phyloP scores from a whole-genome alignment of 2,797 vertebrate species.

The Tachyglossus aculeatus region DNA sequence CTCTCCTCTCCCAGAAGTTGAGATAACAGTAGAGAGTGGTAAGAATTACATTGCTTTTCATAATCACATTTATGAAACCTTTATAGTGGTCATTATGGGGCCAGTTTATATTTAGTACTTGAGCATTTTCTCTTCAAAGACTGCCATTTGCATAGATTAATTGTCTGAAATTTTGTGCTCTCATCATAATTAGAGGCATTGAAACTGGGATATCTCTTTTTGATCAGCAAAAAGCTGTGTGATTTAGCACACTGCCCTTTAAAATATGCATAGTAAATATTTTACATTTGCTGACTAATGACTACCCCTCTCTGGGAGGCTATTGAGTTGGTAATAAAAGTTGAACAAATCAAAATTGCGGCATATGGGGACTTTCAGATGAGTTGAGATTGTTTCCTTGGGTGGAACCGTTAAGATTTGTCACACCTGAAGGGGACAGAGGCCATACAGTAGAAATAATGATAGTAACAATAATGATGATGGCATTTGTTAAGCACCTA shows the following conservation, averaged over 20 bases:
- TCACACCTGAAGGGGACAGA: too few relatives aligned
- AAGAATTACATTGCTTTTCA: constrained; percentile 14
- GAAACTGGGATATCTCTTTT: background rate
- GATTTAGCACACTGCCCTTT: constrained; percentile 48
- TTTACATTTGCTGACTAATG: constrained; percentile 53
- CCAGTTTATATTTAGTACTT: constrained; percentile 14
- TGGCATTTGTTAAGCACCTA: too few relatives aligned
- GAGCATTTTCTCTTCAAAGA: constrained; percentile 4
- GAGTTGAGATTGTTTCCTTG: too few relatives aligned
- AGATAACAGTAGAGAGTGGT: background rate
- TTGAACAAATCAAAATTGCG: background rate
- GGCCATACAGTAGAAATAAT: too few relatives aligned
- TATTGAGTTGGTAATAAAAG: background rate
- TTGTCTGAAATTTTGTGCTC: constrained; percentile 7
- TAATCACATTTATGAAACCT: constrained; percentile 48
- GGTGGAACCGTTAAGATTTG: too few relatives aligned
- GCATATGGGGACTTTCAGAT: background rate
- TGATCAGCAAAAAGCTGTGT: background rate
- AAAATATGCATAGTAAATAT: constrained; percentile 52
- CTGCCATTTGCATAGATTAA: constrained; percentile 32
- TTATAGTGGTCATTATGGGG: constrained; percentile 35
- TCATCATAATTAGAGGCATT: background rate
- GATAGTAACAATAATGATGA: too few relatives aligned
- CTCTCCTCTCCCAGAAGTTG: background rate
- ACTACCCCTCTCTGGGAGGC: background rate